Percentiles rank a stretch among this genome's conserved stretches.
phyloP scores from a whole-genome alignment of 2,888 invertebrate genomes.

The Oscheius myriophilus region DNA sequence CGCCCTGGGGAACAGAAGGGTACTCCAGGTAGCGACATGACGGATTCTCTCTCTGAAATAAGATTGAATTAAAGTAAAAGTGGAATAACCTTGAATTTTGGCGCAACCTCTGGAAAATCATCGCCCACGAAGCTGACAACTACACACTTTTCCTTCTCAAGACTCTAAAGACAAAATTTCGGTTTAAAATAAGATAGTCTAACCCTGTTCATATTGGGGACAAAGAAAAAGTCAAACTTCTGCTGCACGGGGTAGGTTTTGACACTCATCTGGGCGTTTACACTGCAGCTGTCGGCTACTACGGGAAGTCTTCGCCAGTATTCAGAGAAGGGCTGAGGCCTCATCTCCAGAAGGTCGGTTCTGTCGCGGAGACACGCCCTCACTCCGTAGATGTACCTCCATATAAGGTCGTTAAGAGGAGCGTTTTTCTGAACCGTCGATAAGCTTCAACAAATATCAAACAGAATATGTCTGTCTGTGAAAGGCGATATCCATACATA shows the following conservation, averaged over 20 bases:
- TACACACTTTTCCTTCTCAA: constrained; percentile 5
- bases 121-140: constrained; percentile 4
- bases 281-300: constrained; percentile 11
- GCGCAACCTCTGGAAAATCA: not conserved
- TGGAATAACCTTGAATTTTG: not conserved
- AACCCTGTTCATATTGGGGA: constrained; percentile 24
- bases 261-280: constrained; percentile 29
- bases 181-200: not conserved
- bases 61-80: no score
- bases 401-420: constrained; percentile 12
- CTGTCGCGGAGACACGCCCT: constrained; percentile 1
- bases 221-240: constrained; percentile 9
- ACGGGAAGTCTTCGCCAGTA: constrained; percentile 21
- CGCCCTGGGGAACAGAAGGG: not conserved
- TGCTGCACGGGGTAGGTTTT: not conserved
- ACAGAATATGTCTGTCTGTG: no score
- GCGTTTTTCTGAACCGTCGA: constrained; percentile 15
- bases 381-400: constrained; percentile 22
- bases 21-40: not conserved
- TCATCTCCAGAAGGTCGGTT: constrained; percentile 10
- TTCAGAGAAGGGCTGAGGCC: constrained; percentile 4
- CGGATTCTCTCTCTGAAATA: constrained; percentile 17
- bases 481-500: no score
- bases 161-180: not conserved
- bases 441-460: no score